phyloP scores from a whole-genome alignment of 2,797 vertebrate species.

The Calcarius lapponicus region DNA sequence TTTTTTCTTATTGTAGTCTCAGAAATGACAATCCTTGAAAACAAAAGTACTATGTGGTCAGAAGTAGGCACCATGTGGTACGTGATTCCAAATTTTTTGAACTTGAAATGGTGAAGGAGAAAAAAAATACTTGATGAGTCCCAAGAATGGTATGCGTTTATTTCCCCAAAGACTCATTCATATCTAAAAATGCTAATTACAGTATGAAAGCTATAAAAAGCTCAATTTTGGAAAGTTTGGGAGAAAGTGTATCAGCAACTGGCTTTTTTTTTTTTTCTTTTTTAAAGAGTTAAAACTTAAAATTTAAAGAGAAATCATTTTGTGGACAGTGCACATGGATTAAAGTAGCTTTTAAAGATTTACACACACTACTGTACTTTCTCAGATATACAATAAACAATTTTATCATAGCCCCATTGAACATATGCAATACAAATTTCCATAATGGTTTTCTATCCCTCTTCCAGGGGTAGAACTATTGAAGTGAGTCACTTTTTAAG shows the following conservation, averaged over 20 bases:
- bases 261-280: not conserved
- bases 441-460: conserved; percentile 25
- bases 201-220: not conserved
- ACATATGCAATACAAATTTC: conserved; percentile 10
- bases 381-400: not conserved
- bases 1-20: not conserved
- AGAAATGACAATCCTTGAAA: not conserved
- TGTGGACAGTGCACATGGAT: not conserved
- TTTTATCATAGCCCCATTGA: not conserved
- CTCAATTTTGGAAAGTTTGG: not conserved
- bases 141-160: not conserved
- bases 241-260: not conserved
- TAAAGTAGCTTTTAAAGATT: not conserved
- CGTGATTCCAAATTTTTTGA: not conserved
- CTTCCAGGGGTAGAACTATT: conserved; percentile 27
- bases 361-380: not conserved
- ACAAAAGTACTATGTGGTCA: not conserved
- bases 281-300: not conserved
- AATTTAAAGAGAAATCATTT: not conserved
- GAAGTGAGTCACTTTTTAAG: conserved; percentile 44
- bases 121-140: not conserved
- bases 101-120: not conserved
- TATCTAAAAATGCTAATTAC: not conserved
- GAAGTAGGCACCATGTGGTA: not conserved
- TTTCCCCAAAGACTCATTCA: not conserved